Evolutionary conservation across 2,113 vertebrate species (phyloP).

Genomic region (Todiramphus saurophagus): DNA sequence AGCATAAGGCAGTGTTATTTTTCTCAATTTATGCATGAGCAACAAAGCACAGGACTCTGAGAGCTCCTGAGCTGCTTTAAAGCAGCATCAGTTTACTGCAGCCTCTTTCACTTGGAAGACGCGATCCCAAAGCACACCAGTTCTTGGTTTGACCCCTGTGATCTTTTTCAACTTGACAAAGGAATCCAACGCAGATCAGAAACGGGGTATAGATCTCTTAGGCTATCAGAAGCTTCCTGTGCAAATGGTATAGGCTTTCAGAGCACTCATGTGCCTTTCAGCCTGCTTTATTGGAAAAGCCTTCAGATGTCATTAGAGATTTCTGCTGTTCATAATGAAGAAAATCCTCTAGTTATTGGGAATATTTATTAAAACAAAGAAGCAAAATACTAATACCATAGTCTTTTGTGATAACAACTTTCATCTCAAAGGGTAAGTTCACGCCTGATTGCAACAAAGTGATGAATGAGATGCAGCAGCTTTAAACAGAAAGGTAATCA

Average conservation of each 20-base stretch:
- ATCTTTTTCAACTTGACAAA: not conserved
- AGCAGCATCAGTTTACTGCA: not conserved
- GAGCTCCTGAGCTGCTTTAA: not conserved
- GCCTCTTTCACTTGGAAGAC: constrained; percentile 14
- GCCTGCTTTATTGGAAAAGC: constrained; percentile 43
- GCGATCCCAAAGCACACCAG: not conserved
- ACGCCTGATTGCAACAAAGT: constrained; percentile 50
- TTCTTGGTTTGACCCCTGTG: not conserved
- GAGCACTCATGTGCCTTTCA: constrained; percentile 6
- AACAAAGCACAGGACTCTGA: not conserved
- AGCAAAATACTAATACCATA: constrained; percentile 19
- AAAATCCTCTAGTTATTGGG: constrained; percentile 44
- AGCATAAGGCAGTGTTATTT: not conserved
- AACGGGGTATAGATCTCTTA: constrained; percentile 28
- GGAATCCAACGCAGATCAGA: not conserved
- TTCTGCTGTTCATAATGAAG: constrained; percentile 47
- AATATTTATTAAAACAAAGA: constrained; percentile 57
- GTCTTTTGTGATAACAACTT: constrained; percentile 1
- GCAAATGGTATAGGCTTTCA: constrained; percentile 34
- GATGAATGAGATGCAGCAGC: constrained; percentile 56
- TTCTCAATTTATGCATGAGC: not conserved
- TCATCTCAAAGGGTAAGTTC: constrained; percentile 36
- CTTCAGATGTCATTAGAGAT: constrained; percentile 49
- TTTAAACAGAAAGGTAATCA: constrained; percentile 57
- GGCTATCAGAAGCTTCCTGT: not conserved